phyloP scores from a whole-genome alignment of 2,888 invertebrate genomes.

The Trimorus sp. region DNA sequence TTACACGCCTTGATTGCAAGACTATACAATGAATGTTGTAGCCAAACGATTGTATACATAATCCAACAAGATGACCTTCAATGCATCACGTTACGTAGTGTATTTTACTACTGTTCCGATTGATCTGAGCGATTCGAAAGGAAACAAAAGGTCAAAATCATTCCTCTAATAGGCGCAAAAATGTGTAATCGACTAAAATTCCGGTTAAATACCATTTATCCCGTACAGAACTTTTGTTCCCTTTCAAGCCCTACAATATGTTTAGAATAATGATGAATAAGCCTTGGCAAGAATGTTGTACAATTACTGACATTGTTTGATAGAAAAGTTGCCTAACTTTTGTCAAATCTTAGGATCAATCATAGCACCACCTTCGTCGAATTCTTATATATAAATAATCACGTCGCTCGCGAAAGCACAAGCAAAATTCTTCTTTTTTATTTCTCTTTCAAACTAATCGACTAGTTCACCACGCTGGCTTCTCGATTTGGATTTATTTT shows the following conservation, averaged over 20 bases:
- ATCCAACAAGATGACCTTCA: conserved; percentile 30
- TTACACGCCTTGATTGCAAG: conserved; percentile 42
- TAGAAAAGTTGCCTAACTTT: too few species aligned
- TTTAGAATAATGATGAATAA: too few species aligned
- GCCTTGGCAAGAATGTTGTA: too few species aligned
- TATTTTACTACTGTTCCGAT: conserved; percentile 13
- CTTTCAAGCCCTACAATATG: too few species aligned
- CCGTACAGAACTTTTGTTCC: too few species aligned
- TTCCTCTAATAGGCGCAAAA: too few species aligned
- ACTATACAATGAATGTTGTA: conserved; percentile 58
- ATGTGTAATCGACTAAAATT: too few species aligned
- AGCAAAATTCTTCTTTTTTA: conserved; percentile 25
- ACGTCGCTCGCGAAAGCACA: conserved; percentile 60
- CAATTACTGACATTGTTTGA: too few species aligned
- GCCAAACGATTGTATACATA: conserved; percentile 51
- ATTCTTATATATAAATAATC: conserved; percentile 48
- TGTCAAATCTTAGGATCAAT: too few species aligned
- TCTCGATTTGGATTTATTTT: background rate
- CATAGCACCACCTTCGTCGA: conserved; percentile 51
- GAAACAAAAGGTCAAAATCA: background rate
- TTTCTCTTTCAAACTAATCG: conserved; percentile 41
- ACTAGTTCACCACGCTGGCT: conserved; percentile 46
- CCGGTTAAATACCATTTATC: too few species aligned
- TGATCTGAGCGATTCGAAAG: conserved; percentile 10
- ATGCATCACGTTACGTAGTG: conserved; percentile 25